Evolutionary conservation across 2,888 invertebrate species (phyloP).

Genomic region (Harpagoxenus sublaevis): DNA sequence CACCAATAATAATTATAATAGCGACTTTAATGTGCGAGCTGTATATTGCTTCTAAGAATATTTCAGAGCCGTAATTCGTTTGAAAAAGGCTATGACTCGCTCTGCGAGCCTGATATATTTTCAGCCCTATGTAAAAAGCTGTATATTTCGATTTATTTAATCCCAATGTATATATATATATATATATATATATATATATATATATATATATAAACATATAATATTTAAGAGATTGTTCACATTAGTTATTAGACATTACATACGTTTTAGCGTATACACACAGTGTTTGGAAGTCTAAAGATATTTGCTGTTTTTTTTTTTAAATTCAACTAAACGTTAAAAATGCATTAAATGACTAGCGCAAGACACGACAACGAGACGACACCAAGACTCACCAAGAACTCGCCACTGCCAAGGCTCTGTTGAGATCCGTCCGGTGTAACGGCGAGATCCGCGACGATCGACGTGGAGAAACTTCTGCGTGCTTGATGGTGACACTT

Average conservation of each 20-base stretch:
- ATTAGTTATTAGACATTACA: background rate
- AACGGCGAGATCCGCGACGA: slow-evolving; percentile 81
- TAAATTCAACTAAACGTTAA: background rate
- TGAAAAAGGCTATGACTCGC: background rate
- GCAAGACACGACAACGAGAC: slow-evolving; percentile 56
- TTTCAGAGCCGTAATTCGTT: background rate
- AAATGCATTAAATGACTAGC: background rate
- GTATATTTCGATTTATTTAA: background rate
- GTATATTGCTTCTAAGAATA: background rate
- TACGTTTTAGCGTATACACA: background rate
- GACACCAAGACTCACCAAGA: slow-evolving; percentile 79
- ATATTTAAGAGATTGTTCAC: background rate
- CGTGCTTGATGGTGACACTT: slow-evolving; percentile 81
- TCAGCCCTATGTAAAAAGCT: background rate
- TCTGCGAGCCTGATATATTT: background rate
- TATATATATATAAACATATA: too few relatives aligned
- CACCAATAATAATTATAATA: slow-evolving; percentile 6
- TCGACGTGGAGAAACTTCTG: slow-evolving; percentile 82
- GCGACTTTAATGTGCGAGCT: background rate
- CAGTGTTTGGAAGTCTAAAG: background rate
- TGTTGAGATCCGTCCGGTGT: slow-evolving; percentile 82
- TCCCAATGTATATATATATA: too few relatives aligned
- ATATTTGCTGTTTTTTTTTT: background rate
- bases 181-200: too few relatives aligned
- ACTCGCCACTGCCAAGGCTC: slow-evolving; percentile 82